Base-by-base conservation (phyloP, 2,888 invertebrate species). In the Lysandra coridon region DNA sequence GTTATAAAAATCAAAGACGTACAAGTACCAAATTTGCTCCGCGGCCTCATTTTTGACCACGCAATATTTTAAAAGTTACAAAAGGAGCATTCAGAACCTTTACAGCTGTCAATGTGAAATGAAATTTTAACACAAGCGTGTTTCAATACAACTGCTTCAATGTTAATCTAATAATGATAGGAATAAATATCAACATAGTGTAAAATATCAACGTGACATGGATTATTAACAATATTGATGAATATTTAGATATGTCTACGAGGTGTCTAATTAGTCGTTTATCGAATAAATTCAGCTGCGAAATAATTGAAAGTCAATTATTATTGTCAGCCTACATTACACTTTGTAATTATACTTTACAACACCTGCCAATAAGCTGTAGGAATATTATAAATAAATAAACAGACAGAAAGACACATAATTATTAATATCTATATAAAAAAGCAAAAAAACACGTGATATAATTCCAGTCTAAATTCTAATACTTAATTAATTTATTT, bases 331-430 rank as follows among this genome's bases (percentile, higher is more conserved):
- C 3, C 12, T 30, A 64, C 30, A 64, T 64, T 64, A 64, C 30
- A 30, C n/a, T 64, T 30, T 30, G 30, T 64, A 64, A 64, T 4
- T 64, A 64, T 64, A 30, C 64, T 64, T 2, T 60, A n/a, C 4
- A 64, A 30, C 64, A 64, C 64, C 64, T 64, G 64, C 64, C 64
- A 64, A 64, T 64, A 64, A 64, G 30, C 64, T 12, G 64, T 30
- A 12, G 10, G 30, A 64, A 64, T 30, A 6, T 30, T 12, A 3
- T 7, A 64, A 64, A 64, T 6, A 64, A 30, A 62, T 10, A 62
- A 5, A 64, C 64, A 64, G 3, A 64, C 64, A 64, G 12, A 30
- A 64, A 30, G 1, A 12, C 23, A 12, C 7, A 7, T 7, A n/a
- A n/a, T 62, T 62, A n/a, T n/a, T 7, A 7, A 62, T n/a, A 23